Evolutionary conservation across 2,888 invertebrate species (phyloP), one percentile per base, ranked within the genome.

Genomic region (Tuberolachnus salignus): DNA sequence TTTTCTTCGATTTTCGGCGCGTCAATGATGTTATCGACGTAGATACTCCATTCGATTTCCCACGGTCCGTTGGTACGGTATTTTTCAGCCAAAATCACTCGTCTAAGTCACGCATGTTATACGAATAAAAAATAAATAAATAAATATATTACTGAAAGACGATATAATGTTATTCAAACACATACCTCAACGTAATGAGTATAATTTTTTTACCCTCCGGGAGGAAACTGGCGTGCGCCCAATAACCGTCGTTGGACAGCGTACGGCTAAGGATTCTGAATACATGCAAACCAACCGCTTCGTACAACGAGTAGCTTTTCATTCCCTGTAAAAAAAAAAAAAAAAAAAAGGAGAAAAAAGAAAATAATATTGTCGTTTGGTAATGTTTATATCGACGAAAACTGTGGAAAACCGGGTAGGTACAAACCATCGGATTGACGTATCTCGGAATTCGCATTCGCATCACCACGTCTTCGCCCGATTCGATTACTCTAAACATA

Each of bases 41-140:
- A 89, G 26, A 92, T 88, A 51, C 87, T 88, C 93, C 93, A 93
- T 85, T 92, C 92, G 44, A 92, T 88, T 83, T 91, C 91, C 91
- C 93, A 93, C 11, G 90, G 88, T 53, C 91, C 90, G 89, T 91
- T 90, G 82, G 88, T 88, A 83, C 89, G 86, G 82, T 90, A 90
- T 83, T 92, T 91, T 82, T 92, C 91, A 81, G 92, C 88, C 84
- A 92, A 87, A 84, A 92, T 89, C 80, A 94, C 88, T 84, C 92
- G 91, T 83, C 94, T 94, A 85, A 63, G 21, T 34, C 34, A 34
- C n/a, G 34, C 6, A 34, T 4, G 34, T 34, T 34, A 34, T 34
- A 34, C 6, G 6, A 34, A 34, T 34, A 34, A 34, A 34, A 34
- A 6, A 6, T 34, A 34, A 34, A 6, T 34, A 34, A 34, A 4